Base-by-base conservation (phyloP, 1,140 invertebrate species). In the Monomorium pharaonis region DNA sequence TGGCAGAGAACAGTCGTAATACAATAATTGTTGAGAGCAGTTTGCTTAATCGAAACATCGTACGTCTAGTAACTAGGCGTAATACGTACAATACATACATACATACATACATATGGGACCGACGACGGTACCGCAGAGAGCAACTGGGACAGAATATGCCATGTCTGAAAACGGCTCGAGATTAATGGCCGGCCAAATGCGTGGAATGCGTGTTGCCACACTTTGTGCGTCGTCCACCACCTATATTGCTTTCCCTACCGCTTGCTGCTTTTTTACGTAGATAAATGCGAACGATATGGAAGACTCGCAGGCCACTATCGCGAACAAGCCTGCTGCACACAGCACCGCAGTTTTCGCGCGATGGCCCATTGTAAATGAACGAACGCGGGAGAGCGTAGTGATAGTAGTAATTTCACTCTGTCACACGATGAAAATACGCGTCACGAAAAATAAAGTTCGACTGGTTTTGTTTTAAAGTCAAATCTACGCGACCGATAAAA, bases 121-220 rank as follows among this genome's bases (percentile, higher is more conserved):
- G 27, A 27, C 44, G 27, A 0, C 44, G 24, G 2, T 51, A 44
- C 4, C 37, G 65, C 37, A 27, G 24, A 81, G 51, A 58, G 65
- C 30, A 42, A 72, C 47, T 18, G 37, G 10, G 37, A 47, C 37
- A 30, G 67, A 54, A 24, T 27, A 47, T 54, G 27, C 67, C 86
- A 74, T 87, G 88, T 84, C 78, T 65, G 70, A 70, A n/a, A 86
- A 92, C 89, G 87, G 88, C 75, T 12, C 51, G 85, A 86, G 90
- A 92, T 92, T 91, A 91, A 92, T 91, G 85, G 81, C 78, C 33
- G 77, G 21, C 49, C 69, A 81, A 85, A 87, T 88, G 89, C 86
- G 88, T 81, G 63, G 75, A 75, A 76, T 88, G 78, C 75, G 63
- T 87, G 78, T 87, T 81, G 83, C 85, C 86, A 80, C 84, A 83